Conservation (phyloP, 1,140 invertebrate genomes). For the Trichogramma pretiosum region DNA sequence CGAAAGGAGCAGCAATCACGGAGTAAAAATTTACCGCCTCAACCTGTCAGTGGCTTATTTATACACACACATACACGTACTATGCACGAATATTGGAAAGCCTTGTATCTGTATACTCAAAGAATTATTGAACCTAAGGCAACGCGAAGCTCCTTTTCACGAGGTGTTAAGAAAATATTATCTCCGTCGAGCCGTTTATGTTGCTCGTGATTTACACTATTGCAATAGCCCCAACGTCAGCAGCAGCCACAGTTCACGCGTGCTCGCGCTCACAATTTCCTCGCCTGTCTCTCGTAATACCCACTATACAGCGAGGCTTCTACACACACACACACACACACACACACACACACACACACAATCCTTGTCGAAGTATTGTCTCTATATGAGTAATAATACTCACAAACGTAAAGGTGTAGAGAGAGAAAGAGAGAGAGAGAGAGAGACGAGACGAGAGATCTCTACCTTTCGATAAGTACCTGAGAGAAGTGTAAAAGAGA, state of each 20-base stretch:
- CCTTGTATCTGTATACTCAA: too few species aligned
- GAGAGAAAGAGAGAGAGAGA: background rate
- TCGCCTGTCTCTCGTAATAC: constrained; percentile 27
- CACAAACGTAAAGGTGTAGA: too few species aligned
- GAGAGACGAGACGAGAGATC: too few species aligned
- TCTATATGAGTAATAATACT: too few species aligned
- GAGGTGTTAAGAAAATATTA: constrained; percentile 34
- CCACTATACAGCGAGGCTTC: constrained; percentile 16
- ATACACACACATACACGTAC: background rate
- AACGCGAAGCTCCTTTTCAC: constrained; percentile 25
- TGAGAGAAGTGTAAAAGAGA: background rate
- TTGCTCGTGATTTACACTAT: constrained; percentile 28
- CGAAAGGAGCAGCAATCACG: constrained; percentile 17
- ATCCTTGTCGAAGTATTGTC: too few species aligned
- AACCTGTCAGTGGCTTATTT: background rate
- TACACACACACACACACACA: background rate
- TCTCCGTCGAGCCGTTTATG: constrained; percentile 25
- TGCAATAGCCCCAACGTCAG: too few species aligned
- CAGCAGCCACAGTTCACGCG: too few species aligned
- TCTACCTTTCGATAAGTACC: background rate
- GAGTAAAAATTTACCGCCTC: constrained; percentile 17
- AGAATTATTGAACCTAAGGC: too few species aligned
- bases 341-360: background rate
- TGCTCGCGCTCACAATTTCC: too few species aligned
- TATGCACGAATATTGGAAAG: too few species aligned